phyloP scores from a whole-genome alignment of 2,797 vertebrate species.

The Takifugu ocellatus region DNA sequence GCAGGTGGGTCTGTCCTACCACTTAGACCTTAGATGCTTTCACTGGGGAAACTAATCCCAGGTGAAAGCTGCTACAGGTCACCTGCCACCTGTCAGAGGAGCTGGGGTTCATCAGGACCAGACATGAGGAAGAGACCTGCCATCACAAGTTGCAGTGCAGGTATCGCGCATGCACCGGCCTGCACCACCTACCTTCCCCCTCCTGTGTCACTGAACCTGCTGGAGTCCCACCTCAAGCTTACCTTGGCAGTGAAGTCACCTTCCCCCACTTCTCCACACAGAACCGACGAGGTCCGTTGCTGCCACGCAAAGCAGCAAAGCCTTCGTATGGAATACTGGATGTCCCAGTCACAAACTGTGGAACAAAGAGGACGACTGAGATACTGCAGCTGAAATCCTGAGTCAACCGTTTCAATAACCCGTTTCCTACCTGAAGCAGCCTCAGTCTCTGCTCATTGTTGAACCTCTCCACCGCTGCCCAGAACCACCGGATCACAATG shows the following conservation, averaged over 20 bases:
- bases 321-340: constrained; percentile 98
- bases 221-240: not conserved
- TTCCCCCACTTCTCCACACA: constrained; percentile 99
- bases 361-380: not conserved
- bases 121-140: too few species aligned
- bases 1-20: too few species aligned
- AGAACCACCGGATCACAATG: constrained; percentile 97
- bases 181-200: too few species aligned
- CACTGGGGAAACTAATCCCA: too few species aligned
- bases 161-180: too few species aligned
- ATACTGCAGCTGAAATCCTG: not conserved
- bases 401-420: not conserved
- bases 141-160: too few species aligned
- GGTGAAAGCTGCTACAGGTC: too few species aligned
- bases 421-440: constrained; percentile 84
- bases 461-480: constrained; percentile 95
- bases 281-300: constrained; percentile 94
- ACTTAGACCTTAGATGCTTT: too few species aligned
- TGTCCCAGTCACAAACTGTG: constrained; percentile 94
- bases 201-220: not conserved
- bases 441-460: constrained; percentile 94
- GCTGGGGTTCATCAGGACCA: too few species aligned
- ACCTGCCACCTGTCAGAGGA: too few species aligned
- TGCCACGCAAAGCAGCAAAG: constrained; percentile 92
- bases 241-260: constrained; percentile 94